Evolutionary conservation across 2,113 vertebrate species (phyloP).

Genomic region (Riparia riparia): DNA sequence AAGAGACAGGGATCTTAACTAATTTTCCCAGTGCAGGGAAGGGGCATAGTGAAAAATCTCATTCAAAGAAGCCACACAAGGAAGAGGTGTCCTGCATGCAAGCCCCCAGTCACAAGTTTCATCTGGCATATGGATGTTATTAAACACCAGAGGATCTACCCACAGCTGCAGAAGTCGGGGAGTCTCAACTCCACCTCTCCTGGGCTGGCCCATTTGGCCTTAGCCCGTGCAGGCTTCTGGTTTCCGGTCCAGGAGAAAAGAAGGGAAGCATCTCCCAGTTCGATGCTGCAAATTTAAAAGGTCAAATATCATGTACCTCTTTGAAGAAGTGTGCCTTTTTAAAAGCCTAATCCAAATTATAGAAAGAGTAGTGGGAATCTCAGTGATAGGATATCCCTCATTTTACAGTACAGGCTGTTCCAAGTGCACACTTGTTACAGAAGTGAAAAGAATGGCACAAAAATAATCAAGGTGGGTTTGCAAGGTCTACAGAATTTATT

Average conservation of each 20-base stretch:
- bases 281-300: neutral
- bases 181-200: neutral
- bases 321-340: neutral
- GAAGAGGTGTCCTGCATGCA: neutral
- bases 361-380: neutral
- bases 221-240: neutral
- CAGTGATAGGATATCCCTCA: neutral
- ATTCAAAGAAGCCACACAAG: neutral
- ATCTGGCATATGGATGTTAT: neutral
- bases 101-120: accelerated
- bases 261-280: neutral
- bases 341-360: neutral
- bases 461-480: neutral
- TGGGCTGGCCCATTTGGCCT: neutral
- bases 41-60: accelerated
- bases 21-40: neutral
- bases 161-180: neutral
- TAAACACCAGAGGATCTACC: neutral
- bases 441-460: neutral
- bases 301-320: neutral
- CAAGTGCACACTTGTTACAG: neutral
- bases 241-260: neutral
- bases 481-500: neutral
- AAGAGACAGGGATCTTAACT: neutral
- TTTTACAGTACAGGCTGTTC: neutral